Evolutionary conservation across 2,888 invertebrate species (phyloP).

Genomic region (Callinectes sapidus): DNA sequence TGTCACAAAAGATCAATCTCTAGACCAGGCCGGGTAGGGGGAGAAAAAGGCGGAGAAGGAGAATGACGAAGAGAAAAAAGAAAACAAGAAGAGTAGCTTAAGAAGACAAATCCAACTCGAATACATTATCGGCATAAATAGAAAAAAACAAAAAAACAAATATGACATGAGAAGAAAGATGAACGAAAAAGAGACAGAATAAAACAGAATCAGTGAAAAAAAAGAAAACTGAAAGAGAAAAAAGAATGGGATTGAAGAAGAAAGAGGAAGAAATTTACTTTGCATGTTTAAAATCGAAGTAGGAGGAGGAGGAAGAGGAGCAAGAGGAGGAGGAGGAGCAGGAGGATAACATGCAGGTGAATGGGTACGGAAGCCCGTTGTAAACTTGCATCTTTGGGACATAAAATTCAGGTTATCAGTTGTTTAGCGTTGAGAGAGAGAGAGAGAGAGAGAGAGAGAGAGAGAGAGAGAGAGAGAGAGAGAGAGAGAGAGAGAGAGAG

Average conservation of each 20-base stretch:
- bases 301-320: not conserved
- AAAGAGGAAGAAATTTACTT: not conserved
- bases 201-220: not conserved
- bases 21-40: not conserved
- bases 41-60: not conserved
- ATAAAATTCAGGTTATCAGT: conserved; percentile 9
- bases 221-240: not conserved
- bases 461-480: not conserved
- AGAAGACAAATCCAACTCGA: not conserved
- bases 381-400: not conserved
- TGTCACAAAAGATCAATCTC: not conserved
- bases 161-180: not conserved
- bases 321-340: not conserved
- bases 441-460: not conserved
- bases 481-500: not conserved
- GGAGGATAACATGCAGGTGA: not conserved
- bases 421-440: not conserved
- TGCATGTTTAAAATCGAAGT: not conserved
- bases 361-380: not conserved
- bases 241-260: not conserved
- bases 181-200: not conserved
- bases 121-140: not conserved
- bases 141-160: not conserved
- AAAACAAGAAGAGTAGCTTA: not conserved
- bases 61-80: not conserved